Evolutionary conservation across 1,140 invertebrate species (phyloP).

Genomic region (Bicyclus anynana): DNA sequence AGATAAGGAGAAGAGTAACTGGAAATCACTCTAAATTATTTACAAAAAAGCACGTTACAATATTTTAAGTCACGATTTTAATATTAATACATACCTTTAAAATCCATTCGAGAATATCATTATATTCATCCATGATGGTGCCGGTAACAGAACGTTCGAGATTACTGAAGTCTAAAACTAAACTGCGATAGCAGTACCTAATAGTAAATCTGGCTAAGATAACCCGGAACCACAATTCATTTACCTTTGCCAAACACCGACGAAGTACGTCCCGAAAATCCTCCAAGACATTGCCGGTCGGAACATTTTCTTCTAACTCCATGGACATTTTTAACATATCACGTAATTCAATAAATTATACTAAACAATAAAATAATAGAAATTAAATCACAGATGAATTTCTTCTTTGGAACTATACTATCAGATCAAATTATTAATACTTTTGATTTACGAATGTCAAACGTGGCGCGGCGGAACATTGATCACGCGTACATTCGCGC

Average conservation of each 20-base stretch:
- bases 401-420: constrained; percentile 60
- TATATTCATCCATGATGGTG: constrained; percentile 51
- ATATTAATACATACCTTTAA: constrained; percentile 43
- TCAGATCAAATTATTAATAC: constrained; percentile 58
- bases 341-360: constrained; percentile 43
- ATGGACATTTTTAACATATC: constrained; percentile 69
- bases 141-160: constrained; percentile 4
- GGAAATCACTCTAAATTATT: constrained; percentile 14
- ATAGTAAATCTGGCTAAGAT: constrained; percentile 27
- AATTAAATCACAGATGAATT: constrained; percentile 62
- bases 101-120: constrained; percentile 52
- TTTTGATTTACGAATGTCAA: constrained; percentile 43
- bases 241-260: constrained; percentile 79
- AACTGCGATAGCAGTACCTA: constrained; percentile 22
- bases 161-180: constrained; percentile 19
- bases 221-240: constrained; percentile 61
- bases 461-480: constrained; percentile 32
- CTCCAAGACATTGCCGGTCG: constrained; percentile 79
- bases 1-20: background rate
- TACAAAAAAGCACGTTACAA: background rate
- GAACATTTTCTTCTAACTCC: constrained; percentile 69
- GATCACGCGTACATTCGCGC: constrained; percentile 36
- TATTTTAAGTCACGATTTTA: background rate
- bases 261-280: constrained; percentile 79
- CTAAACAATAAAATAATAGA: constrained; percentile 41